These are phyloP conservation scores for Sorex fumeus DNA, from an alignment of 2,113 vertebrate species.

Conservation along the genomic window DNA sequence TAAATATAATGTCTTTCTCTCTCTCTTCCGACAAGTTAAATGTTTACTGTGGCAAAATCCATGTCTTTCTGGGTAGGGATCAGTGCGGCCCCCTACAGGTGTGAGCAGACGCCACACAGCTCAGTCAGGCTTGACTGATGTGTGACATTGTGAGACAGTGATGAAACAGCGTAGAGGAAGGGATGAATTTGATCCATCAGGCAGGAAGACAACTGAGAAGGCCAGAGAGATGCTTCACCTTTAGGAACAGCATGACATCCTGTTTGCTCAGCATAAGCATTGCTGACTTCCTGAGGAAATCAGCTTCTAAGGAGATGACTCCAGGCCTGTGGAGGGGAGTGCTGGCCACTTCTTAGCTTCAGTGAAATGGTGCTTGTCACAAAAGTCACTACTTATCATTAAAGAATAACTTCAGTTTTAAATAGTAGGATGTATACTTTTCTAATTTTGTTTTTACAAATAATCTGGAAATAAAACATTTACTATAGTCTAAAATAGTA, in stretches of 20 bases:
- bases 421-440: neutral
- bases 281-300: neutral
- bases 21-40: neutral
- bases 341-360: neutral
- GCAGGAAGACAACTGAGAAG: neutral
- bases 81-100: neutral
- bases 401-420: constrained; percentile 16
- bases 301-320: neutral
- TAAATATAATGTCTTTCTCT: neutral
- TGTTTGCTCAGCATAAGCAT: neutral
- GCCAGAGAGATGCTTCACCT: neutral
- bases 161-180: neutral
- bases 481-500: neutral
- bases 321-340: neutral
- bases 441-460: neutral
- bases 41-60: neutral
- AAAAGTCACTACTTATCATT: neutral
- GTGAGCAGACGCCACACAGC: neutral
- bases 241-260: constrained; percentile 9
- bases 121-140: constrained; percentile 7
- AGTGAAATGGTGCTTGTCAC: neutral
- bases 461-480: constrained; percentile 43
- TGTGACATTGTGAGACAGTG: neutral
- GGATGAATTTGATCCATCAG: neutral
- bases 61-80: neutral